Evolutionary conservation across 2,113 vertebrate genomes (phyloP).

Genomic region (Callaeas wilsoni): DNA sequence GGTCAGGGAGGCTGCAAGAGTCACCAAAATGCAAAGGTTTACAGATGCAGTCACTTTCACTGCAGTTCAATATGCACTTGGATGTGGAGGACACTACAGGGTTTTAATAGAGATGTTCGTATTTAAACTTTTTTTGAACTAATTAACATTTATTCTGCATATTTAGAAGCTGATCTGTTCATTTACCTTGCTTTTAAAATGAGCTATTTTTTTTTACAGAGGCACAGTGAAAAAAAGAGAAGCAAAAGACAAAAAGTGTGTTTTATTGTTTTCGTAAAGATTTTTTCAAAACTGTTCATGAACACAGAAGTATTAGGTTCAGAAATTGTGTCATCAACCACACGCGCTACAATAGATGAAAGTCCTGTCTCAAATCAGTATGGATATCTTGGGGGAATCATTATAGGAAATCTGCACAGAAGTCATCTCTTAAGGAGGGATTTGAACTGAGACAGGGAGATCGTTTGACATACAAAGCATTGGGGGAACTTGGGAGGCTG

Average conservation of each 20-base stretch:
- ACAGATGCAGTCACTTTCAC: background rate
- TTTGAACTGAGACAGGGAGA: conserved; percentile 18
- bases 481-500: background rate
- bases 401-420: conserved; percentile 45
- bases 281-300: background rate
- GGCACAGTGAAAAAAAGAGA: background rate
- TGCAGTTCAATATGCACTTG: background rate
- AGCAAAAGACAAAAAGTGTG: background rate
- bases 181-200: background rate
- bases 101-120: background rate
- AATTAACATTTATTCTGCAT: background rate
- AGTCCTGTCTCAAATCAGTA: background rate
- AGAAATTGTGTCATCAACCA: conserved; percentile 25
- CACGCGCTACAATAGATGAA: background rate
- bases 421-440: conserved; percentile 30
- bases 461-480: conserved; percentile 2
- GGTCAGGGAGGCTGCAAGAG: background rate
- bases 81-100: background rate
- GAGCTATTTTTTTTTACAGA: background rate
- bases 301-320: background rate
- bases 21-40: background rate
- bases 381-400: conserved; percentile 46
- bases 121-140: background rate
- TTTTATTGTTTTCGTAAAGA: background rate
- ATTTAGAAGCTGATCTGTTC: background rate